Evolutionary conservation across 2,113 vertebrate species (phyloP).

Genomic region (Ictidomys tridecemlineatus): DNA sequence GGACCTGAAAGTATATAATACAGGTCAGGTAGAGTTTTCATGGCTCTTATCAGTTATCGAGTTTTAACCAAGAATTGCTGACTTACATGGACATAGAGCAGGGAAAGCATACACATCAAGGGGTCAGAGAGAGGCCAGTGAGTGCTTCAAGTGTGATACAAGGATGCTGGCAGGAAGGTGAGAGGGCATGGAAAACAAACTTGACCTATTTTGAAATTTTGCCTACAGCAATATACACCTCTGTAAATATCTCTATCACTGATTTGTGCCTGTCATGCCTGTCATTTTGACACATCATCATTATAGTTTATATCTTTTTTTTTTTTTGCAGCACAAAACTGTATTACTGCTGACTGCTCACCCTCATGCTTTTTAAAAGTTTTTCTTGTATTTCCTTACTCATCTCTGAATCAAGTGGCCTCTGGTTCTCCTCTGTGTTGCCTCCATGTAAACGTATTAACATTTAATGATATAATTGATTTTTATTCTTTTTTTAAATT

Average conservation of each 20-base stretch:
- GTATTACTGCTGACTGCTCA: background rate
- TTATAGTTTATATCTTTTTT: background rate
- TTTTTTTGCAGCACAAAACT: background rate
- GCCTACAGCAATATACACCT: slow-evolving; percentile 8
- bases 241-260: slow-evolving; percentile 21
- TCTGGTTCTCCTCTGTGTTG: background rate
- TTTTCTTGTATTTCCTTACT: background rate
- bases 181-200: slow-evolving; percentile 53
- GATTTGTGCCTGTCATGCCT: slow-evolving; percentile 46
- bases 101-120: background rate
- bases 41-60: background rate
- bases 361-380: background rate
- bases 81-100: background rate
- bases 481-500: background rate
- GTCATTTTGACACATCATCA: slow-evolving; percentile 54
- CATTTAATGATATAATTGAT: background rate
- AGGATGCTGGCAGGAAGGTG: slow-evolving; percentile 51
- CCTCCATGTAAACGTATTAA: background rate
- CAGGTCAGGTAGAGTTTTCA: background rate
- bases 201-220: slow-evolving; percentile 41
- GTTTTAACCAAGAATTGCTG: background rate
- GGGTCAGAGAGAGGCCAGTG: background rate
- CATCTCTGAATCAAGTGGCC: background rate
- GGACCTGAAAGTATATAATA: background rate
- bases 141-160: background rate